These are phyloP conservation scores for Tribolium castaneum DNA, from an alignment of 1,140 invertebrate species.

Conservation along the genomic window DNA sequence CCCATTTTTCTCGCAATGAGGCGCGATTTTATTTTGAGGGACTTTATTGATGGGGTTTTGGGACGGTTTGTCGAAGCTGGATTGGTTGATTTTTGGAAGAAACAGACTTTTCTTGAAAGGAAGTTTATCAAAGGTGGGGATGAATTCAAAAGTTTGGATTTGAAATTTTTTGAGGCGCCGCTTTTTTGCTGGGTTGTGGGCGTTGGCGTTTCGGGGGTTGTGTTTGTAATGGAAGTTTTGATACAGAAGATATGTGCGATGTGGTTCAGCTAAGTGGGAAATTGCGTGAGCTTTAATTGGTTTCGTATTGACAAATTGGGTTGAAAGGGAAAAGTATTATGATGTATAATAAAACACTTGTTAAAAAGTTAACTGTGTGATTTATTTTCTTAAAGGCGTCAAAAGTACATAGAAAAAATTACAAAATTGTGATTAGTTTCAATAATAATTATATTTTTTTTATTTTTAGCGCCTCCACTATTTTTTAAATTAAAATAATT, in stretches of 20 bases:
- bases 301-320: too few relatives aligned
- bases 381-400: too few relatives aligned
- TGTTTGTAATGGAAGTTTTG: background rate
- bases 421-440: too few relatives aligned
- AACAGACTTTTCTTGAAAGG: slow-evolving; percentile 35
- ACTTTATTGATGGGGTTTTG: slow-evolving; percentile 45
- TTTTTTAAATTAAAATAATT: too few relatives aligned
- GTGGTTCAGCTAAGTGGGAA: too few relatives aligned
- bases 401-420: too few relatives aligned
- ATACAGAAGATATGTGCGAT: background rate
- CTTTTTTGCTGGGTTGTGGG: slow-evolving; percentile 15
- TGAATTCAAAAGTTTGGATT: background rate
- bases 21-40: slow-evolving; percentile 40
- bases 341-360: too few relatives aligned
- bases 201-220: background rate
- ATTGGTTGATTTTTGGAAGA: slow-evolving; percentile 40
- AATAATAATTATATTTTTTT: too few relatives aligned
- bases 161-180: slow-evolving; percentile 23
- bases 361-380: too few relatives aligned
- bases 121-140: background rate
- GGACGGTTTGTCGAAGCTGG: slow-evolving; percentile 39
- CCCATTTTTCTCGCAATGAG: slow-evolving; percentile 48
- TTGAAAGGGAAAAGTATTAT: too few relatives aligned
- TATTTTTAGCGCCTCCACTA: too few relatives aligned
- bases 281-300: too few relatives aligned